phyloP scores from a whole-genome alignment of 2,113 vertebrate genomes.

The Neogale vison region DNA sequence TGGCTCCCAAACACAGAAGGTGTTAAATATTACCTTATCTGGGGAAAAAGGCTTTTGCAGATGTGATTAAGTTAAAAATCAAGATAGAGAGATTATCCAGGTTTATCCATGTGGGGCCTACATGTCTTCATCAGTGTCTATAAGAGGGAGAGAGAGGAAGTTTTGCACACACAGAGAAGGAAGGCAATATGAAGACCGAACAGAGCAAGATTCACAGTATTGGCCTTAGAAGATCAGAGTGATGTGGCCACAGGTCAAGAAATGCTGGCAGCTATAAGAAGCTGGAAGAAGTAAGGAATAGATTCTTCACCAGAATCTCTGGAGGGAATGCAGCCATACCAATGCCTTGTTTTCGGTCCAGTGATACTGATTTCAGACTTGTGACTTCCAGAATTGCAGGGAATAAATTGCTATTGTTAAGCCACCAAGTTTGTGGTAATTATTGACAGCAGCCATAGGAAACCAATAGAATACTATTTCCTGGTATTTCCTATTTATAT shows the following conservation, averaged over 20 bases:
- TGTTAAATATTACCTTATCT: neutral
- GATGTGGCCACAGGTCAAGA: neutral
- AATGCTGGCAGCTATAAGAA: neutral
- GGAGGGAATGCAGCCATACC: neutral
- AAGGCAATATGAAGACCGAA: neutral
- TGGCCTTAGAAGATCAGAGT: neutral
- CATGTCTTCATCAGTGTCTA: neutral
- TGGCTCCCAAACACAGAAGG: neutral
- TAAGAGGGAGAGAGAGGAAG: neutral
- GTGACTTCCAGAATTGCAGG: neutral
- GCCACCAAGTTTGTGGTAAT: neutral
- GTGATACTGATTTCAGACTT: neutral
- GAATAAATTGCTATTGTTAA: neutral
- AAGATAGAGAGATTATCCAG: neutral
- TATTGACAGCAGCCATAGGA: neutral
- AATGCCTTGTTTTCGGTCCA: neutral
- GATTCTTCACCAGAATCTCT: neutral
- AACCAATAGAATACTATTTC: neutral
- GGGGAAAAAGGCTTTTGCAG: neutral
- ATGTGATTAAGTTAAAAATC: neutral
- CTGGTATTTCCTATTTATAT: neutral
- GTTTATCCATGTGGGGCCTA: neutral
- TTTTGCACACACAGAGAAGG: neutral
- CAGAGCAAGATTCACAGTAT: neutral
- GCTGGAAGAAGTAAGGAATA: neutral